Base-by-base conservation (phyloP, 2,113 vertebrate species). In the Tachysurus vachellii region DNA sequence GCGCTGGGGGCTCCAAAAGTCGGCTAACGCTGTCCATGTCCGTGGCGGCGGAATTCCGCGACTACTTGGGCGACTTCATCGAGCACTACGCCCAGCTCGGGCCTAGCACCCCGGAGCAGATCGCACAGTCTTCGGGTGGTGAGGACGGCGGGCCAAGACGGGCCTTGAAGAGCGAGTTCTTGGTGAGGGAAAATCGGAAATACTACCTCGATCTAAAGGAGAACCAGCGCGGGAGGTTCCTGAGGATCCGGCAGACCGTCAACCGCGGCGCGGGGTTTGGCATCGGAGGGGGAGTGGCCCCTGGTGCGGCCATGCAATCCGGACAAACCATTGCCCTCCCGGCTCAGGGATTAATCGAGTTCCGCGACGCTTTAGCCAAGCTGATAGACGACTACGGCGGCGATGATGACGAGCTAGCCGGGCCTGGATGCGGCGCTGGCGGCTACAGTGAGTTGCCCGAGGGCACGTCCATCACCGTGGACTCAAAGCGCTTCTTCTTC, bases 401-500 rank as follows among this genome's bases (percentile, higher is more conserved):
- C 14, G 97, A 98, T 13, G 97, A 98, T 77, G 97, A 99, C 87
- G 97, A 98, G 91, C 93, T 97, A 93, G 94, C 93, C 13, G 95
- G 96, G 14, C 95, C 95, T 16, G 96, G 96, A 21, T 96, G 97
- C 90, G 93, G 93, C n/a, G 93, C 94, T 14, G 95, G 95, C 62
- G 95, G 96, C 66, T 97, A 96, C 90, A 96, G 96, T 66, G 97
- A 99, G 94, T 95, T 99, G 1, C 98, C 98, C 16, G 98, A 98
- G 93, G 97, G 98, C 91, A 98, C 97, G 31, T 98, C 98, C 53
- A 96, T 99, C 92, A 97, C 97, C 53, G 98, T 99, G 95, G 97
- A 99, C 96, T 96, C 96, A 61, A 99, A 99, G 91, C 96, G 98
- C 61, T 99, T 99, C 93, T 99, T 99, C 93, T 99, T 99, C 90